Evolutionary conservation across 2,797 vertebrate genomes (phyloP).

Genomic region (Molossus alvarezi): DNA sequence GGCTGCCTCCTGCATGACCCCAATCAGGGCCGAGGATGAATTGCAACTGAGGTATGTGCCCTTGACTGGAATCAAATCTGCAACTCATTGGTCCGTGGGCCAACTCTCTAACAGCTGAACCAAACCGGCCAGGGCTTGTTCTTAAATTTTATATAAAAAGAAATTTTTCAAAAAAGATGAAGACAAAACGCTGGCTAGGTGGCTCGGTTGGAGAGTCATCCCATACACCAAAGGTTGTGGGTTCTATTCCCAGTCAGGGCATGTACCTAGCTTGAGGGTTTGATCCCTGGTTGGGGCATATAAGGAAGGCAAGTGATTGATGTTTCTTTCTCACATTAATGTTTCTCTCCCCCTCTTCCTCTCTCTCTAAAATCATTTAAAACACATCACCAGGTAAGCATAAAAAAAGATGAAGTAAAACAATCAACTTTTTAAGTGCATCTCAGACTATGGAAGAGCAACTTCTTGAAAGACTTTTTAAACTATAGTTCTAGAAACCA

Average conservation of each 20-base stretch:
- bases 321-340: neutral
- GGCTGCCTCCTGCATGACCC: too few relatives aligned
- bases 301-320: neutral
- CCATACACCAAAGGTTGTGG: neutral
- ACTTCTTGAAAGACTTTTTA: constrained; percentile 67
- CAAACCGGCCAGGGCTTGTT: neutral
- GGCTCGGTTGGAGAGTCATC: neutral
- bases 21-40: too few relatives aligned
- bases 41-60: too few relatives aligned
- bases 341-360: neutral
- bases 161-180: constrained; percentile 45
- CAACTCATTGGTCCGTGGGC: too few relatives aligned
- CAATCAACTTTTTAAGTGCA: constrained; percentile 53
- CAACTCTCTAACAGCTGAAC: too few relatives aligned
- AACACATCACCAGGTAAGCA: neutral
- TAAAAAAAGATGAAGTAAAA: constrained; percentile 53
- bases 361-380: neutral
- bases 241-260: neutral
- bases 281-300: neutral
- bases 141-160: constrained; percentile 60
- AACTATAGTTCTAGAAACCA: constrained; percentile 66
- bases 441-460: constrained; percentile 48
- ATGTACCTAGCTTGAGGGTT: neutral
- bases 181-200: neutral
- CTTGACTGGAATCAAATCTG: too few relatives aligned